Evolutionary conservation across 2,113 vertebrate genomes (phyloP), one percentile per base, ranked within the genome.

Genomic region (Dissostichus mawsoni): DNA sequence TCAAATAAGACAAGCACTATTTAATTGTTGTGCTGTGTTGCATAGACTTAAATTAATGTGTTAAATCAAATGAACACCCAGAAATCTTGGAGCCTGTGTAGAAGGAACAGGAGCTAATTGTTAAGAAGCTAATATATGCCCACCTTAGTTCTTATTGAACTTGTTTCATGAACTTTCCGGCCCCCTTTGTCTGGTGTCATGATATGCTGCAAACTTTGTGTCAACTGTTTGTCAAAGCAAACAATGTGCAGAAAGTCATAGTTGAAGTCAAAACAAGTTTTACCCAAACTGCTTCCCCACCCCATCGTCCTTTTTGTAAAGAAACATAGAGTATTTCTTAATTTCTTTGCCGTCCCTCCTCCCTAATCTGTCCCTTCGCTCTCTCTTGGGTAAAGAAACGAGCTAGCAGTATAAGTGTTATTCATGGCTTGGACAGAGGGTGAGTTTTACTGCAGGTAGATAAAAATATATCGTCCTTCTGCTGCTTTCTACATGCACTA

Each of bases 401-500:
- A 90, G 80, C 76, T 79, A 67, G 86, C 82, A 86, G 74, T 84
- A 84, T 92, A 88, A 86, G 87, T 86, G 84, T 89, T 90, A 90
- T 92, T 91, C 90, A 92, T 88, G 87, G 85, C 80, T 76, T 86
- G 87, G 86, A 90, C 90, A 92, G 90, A 92, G 90, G 90, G 87
- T 87, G 89, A 83, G 87, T 92, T 93, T 93, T 92, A 93, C 73
- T 83, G 86, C 84, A 89, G 87, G 84, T 87, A 93, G 87, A 92
- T 90, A 92, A 93, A 93, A 93, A 90, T 74, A 93, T 93, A 93
- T 84, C 58, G 90, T 86, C 92, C 92, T 92, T 90, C 90, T 93
- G 90, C 90, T 85, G 86, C 92, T 81, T 71, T 87, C 87, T 81
- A 79, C 87, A 82, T 84, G 79, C 83, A 84, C 89, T 91, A 84